Conservation (phyloP, 1,140 invertebrate species). For the Chionoecetes opilio region DNA sequence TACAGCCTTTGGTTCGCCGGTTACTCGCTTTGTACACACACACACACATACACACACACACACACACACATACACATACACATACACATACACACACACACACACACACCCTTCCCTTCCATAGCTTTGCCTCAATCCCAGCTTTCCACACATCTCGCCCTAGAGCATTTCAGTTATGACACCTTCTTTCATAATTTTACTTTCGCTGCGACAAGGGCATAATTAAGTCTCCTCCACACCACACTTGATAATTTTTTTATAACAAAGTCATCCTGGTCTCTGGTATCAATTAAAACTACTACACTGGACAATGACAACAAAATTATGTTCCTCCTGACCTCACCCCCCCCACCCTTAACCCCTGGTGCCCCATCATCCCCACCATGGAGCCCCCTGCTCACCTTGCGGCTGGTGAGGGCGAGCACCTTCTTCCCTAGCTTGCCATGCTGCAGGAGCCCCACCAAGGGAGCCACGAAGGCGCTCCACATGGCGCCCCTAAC, state of each 20-base stretch:
- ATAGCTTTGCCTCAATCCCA: not conserved
- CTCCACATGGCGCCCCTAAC: constrained; percentile 5
- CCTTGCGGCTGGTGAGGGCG: constrained; percentile 35
- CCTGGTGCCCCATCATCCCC: not conserved
- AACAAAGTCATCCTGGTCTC: too few species aligned
- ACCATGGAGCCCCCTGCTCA: not conserved
- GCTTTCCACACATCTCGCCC: not conserved
- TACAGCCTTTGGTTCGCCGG: too few species aligned
- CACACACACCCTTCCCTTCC: not conserved
- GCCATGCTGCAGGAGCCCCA: constrained; percentile 44
- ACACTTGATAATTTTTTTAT: too few species aligned
- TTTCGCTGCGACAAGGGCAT: not conserved
- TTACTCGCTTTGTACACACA: too few species aligned
- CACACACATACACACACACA: constrained; percentile 39
- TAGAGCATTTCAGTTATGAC: not conserved
- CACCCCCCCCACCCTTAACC: not conserved
- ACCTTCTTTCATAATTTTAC: not conserved
- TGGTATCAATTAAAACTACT: too few species aligned
- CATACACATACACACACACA: too few species aligned
- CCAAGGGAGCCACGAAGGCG: constrained; percentile 36
- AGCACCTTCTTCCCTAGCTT: constrained; percentile 35
- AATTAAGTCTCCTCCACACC: not conserved
- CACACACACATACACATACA: constrained; percentile 6
- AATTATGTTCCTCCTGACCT: not conserved
- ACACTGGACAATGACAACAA: too few species aligned